Evolutionary conservation across 2,888 invertebrate genomes (phyloP), one percentile per base, ranked within the genome.

Genomic region (Anthrax anthrax): DNA sequence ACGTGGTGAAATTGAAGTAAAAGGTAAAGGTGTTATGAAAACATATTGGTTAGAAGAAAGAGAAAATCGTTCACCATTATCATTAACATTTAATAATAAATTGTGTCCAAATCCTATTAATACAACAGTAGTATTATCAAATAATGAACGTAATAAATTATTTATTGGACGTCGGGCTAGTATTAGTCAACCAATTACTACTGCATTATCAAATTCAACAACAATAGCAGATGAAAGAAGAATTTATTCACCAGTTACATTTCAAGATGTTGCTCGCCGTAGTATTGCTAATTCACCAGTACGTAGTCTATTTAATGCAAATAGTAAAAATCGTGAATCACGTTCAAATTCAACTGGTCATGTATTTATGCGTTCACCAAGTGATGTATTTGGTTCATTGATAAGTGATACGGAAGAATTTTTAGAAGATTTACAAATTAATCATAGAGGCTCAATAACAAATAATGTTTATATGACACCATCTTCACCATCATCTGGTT

Each of bases 21-120:
- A 92, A 70, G 94, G 90, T 39, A 89, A 90, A 77, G 89, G 89
- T 77, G 66, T 63, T 45, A 89, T 90, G 88, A 89, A 88, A 67
- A 90, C 90, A 0, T 90, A 85, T 63, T 90, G 90, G 90, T 67
- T 90, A 46, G 78, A 81, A 59, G 79, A 80, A 36, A 74, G 84
- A 44, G 81, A 84, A 56, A 74, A 76, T 37, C 72, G 87, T 23
- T 71, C 76, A 4, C 75, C 76, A 37, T 60, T 57, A 52, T 8
- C 12, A 4, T 14, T 45, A 23, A 18, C 36, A 37, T 13, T 27
- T 3, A 44, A 17, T 40, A 40, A 45, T 13, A 14, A 10, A 13
- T 17, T 45, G 6, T 27, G 37, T 16, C 23, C 37, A 17, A 3
- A 12, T 32, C 9, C 3, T 12, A 3, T 12, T 9, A 3, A 9